Percentiles rank a stretch among this genome's conserved stretches.
These are phyloP conservation scores for Stictonetta naevosa DNA, from an alignment of 2,113 vertebrate species.

Conservation along the genomic window DNA sequence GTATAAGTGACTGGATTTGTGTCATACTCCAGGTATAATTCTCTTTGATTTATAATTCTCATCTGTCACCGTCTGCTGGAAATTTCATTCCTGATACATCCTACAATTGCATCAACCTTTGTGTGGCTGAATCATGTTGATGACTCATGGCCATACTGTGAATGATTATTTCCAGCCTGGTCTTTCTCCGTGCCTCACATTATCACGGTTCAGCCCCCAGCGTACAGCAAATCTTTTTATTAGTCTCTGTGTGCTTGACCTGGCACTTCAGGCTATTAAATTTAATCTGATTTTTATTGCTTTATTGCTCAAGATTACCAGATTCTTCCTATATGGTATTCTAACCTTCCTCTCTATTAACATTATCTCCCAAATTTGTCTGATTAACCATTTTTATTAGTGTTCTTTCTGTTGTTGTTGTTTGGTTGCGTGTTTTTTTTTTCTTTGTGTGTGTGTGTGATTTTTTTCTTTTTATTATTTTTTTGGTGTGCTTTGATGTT, in stretches of 20 bases:
- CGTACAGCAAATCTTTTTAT: constrained; percentile 28
- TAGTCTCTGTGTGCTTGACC: not conserved
- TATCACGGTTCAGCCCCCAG: constrained; percentile 13
- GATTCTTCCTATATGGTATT: not conserved
- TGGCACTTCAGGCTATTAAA: not conserved
- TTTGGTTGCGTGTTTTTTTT: not conserved
- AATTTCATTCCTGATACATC: not conserved
- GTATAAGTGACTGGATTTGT: not conserved
- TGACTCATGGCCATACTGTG: constrained; percentile 49
- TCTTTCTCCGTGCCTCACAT: not conserved
- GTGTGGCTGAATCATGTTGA: constrained; percentile 34
- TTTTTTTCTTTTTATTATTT: too few relatives aligned
- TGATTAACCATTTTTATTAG: not conserved
- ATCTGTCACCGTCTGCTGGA: not conserved
- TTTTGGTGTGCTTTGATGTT: not conserved
- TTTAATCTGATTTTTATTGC: constrained; percentile 36
- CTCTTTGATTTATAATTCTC: not conserved
- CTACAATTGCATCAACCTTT: constrained; percentile 13
- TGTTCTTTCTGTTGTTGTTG: not conserved
- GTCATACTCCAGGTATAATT: not conserved
- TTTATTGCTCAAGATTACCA: constrained; percentile 6
- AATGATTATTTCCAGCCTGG: constrained; percentile 35
- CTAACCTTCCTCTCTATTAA: not conserved
- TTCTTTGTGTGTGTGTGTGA: not conserved
- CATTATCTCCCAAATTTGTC: not conserved